Base-by-base conservation (phyloP, 2,888 invertebrate species). In the Drosophila lacicola region DNA sequence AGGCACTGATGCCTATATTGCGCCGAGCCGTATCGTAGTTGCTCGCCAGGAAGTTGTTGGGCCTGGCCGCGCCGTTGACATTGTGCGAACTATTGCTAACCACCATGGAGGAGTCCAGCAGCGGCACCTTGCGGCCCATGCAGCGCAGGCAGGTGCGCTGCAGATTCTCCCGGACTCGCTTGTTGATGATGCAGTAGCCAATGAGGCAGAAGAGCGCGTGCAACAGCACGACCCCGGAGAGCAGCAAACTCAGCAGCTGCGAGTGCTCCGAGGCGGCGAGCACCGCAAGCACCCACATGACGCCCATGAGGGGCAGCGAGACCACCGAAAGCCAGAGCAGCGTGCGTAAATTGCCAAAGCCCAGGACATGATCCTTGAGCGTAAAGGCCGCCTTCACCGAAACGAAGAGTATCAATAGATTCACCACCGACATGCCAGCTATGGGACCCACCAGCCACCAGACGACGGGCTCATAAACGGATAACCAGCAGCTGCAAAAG, bases 401-500 rank as follows among this genome's bases (percentile, higher is more conserved):
- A 71, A 98, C 95, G 13, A 97, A 95, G 14, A 98, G 94, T 73
- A 97, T 96, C 33, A 95, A 93, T 4, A 98, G 93, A 88, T 97
- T 97, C 5, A 96, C 95, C 33, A 95, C 92, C 0, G 97, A 96
- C 88, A 96, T 95, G 66, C 95, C 94, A 36, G 95, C 96, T 34
- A 98, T 96, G 6, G 99, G 98, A 3, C 97, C 97, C 78, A 98
- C 97, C 86, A 98, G 94, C 93, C 98, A 97, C 98, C 98, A 99
- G 46, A 98, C 96, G 21, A 98, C 97, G 21, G 96, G 96, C 91
- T 98, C 98, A 91, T 98, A 97, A 44, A 98, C 95, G 9, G 97
- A 97, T 70, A 99, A 94, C 98, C 98, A 99, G 92, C 99, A 99
- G 92, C 98, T 98, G 92, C 47, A 93, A 60, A 75, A 19, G 4